A percentile compares a stretch with the other conserved stretches of the same genome.
phyloP scores from a whole-genome alignment of 2,113 vertebrate species.

The Mystacornis crossleyi region DNA sequence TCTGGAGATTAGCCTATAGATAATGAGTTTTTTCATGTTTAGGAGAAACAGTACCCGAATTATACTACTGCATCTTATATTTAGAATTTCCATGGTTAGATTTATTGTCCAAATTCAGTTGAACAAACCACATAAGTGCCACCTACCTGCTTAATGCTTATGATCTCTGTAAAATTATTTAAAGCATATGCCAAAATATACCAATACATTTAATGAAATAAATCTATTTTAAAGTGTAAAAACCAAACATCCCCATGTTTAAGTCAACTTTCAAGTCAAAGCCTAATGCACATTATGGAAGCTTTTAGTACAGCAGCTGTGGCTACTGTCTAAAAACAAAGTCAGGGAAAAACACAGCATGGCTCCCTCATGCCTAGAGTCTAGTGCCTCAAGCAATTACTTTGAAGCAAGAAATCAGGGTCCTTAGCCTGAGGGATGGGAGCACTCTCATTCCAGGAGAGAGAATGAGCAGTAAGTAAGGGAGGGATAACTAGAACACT shows the following conservation, averaged over 20 bases:
- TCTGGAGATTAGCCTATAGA: not conserved
- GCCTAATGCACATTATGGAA: not conserved
- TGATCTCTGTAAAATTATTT: not conserved
- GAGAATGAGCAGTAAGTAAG: not conserved
- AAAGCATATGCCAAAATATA: not conserved
- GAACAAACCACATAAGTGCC: not conserved
- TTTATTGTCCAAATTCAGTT: not conserved
- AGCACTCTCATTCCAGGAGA: not conserved
- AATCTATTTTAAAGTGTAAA: not conserved
- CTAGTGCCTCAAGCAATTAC: not conserved
- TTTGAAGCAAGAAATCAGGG: not conserved
- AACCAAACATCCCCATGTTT: not conserved
- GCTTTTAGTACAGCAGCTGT: not conserved
- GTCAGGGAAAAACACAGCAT: not conserved
- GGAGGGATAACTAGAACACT: not conserved
- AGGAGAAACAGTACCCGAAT: not conserved
- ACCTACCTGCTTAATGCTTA: constrained; percentile 38
- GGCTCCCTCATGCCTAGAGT: not conserved
- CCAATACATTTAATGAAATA: not conserved
- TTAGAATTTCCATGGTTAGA: not conserved
- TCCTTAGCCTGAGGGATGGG: not conserved
- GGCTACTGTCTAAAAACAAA: not conserved
- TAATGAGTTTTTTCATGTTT: not conserved
- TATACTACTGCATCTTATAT: not conserved
- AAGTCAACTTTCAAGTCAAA: not conserved